These are phyloP conservation scores for Fratercula arctica DNA, from an alignment of 2,797 vertebrate species.

Conservation along the genomic window DNA sequence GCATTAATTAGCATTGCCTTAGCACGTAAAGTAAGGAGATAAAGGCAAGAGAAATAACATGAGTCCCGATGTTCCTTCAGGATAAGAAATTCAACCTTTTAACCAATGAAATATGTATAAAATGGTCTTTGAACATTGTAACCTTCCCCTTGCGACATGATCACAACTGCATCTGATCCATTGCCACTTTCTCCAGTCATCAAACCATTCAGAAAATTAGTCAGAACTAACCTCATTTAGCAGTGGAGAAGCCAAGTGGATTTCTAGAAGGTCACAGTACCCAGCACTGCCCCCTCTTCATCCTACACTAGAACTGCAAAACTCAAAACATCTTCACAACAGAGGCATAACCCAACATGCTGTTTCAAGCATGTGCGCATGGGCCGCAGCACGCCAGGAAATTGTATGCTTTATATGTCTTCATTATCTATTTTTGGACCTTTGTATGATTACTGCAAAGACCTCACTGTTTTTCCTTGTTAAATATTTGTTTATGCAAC, in stretches of 20 bases:
- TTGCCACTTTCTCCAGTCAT: conserved; percentile 43
- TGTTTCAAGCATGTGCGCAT: not conserved
- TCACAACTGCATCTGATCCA: not conserved
- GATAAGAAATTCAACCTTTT: conserved; percentile 67
- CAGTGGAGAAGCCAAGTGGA: not conserved
- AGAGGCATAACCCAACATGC: not conserved
- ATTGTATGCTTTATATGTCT: not conserved
- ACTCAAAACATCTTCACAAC: not conserved
- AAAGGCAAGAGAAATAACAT: conserved; percentile 35
- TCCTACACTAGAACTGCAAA: not conserved
- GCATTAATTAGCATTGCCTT: conserved; percentile 65
- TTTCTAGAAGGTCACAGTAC: not conserved
- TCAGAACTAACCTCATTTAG: not conserved
- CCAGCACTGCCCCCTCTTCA: not conserved
- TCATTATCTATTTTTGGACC: conserved; percentile 51
- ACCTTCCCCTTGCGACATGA: not conserved
- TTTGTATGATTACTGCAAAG: conserved; percentile 43
- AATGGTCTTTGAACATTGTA: conserved; percentile 47
- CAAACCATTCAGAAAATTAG: conserved; percentile 45
- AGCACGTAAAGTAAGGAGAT: conserved; percentile 47
- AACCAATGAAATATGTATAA: conserved; percentile 65
- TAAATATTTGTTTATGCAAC: conserved; percentile 59
- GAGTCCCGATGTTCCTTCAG: conserved; percentile 56
- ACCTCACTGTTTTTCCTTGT: conserved; percentile 38
- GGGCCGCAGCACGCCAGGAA: not conserved